These are phyloP conservation scores for Crossocerus cetratus DNA, from an alignment of 2,888 invertebrate genomes.

Conservation along the genomic window DNA sequence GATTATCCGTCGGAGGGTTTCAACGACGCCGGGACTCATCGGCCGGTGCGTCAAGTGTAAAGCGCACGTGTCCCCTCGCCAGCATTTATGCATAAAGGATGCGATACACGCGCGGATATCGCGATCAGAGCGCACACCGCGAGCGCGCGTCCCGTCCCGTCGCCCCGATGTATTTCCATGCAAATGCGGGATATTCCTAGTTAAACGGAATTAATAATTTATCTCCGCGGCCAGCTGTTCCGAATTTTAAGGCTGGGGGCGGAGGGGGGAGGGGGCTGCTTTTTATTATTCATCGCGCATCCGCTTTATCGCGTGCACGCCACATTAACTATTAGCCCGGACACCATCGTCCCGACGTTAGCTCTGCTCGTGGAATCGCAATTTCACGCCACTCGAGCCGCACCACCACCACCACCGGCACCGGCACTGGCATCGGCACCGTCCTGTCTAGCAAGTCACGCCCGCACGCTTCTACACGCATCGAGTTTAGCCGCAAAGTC, in stretches of 20 bases:
- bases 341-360: not conserved
- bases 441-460: too few species aligned
- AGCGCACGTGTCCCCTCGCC: not conserved
- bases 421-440: too few species aligned
- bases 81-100: too few species aligned
- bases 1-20: too few species aligned
- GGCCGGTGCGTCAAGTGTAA: conserved; percentile 6
- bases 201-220: conserved; percentile 47
- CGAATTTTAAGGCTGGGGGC: conserved; percentile 38
- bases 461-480: too few species aligned
- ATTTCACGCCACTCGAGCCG: too few species aligned
- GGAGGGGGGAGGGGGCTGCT: not conserved
- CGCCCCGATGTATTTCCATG: conserved; percentile 36
- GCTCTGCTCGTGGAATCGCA: too few species aligned
- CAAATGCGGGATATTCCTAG: conserved; percentile 41
- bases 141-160: not conserved
- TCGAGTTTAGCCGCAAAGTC: too few species aligned
- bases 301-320: conserved; percentile 42
- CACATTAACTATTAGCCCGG: conserved; percentile 29
- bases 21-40: conserved; percentile 28
- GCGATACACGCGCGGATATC: too few species aligned
- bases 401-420: too few species aligned
- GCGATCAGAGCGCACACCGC: too few species aligned
- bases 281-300: conserved; percentile 40
- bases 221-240: conserved; percentile 17